Conservation (phyloP, 1,140 invertebrate genomes). For the Drosophila obscura region DNA sequence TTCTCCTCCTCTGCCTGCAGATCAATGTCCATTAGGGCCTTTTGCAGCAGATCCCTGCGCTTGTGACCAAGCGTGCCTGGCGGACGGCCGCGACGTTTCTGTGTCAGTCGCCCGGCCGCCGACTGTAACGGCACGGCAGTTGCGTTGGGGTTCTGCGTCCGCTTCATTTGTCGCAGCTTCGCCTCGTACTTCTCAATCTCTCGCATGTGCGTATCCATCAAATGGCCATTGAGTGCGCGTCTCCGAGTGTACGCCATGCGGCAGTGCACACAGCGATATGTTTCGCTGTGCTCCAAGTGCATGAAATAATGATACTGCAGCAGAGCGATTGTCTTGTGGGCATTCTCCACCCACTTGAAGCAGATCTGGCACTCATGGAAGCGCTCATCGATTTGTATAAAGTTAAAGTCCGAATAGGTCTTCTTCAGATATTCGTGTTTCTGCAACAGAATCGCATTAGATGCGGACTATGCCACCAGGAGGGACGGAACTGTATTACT, state of each 20-base stretch:
- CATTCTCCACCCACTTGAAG: constrained; percentile 77
- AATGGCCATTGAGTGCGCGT: constrained; percentile 64
- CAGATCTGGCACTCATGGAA: constrained; percentile 77
- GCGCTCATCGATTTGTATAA: constrained; percentile 69
- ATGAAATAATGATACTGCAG: constrained; percentile 78
- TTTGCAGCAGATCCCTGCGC: constrained; percentile 62
- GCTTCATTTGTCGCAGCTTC: constrained; percentile 55
- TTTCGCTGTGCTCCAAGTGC: constrained; percentile 68
- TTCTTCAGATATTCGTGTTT: constrained; percentile 73
- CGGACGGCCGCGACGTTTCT: constrained; percentile 13
- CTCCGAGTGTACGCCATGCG: constrained; percentile 62
- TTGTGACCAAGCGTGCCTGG: constrained; percentile 8
- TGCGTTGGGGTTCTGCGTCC: constrained; percentile 12
- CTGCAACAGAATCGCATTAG: constrained; percentile 12
- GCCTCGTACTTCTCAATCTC: constrained; percentile 71
- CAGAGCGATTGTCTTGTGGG: constrained; percentile 71
- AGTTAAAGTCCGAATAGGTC: constrained; percentile 70
- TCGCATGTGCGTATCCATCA: constrained; percentile 57
- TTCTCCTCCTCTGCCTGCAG: constrained; percentile 46
- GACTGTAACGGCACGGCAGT: background rate
- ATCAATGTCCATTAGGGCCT: constrained; percentile 75
- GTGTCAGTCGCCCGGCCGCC: too few relatives aligned
- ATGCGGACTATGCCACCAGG: background rate
- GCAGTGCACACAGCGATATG: constrained; percentile 74
- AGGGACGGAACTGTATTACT: background rate